A percentile compares a stretch with the other conserved stretches of the same genome.
Evolutionary conservation across 1,140 invertebrate genomes (phyloP).

Genomic region (Orchestia grillus): DNA sequence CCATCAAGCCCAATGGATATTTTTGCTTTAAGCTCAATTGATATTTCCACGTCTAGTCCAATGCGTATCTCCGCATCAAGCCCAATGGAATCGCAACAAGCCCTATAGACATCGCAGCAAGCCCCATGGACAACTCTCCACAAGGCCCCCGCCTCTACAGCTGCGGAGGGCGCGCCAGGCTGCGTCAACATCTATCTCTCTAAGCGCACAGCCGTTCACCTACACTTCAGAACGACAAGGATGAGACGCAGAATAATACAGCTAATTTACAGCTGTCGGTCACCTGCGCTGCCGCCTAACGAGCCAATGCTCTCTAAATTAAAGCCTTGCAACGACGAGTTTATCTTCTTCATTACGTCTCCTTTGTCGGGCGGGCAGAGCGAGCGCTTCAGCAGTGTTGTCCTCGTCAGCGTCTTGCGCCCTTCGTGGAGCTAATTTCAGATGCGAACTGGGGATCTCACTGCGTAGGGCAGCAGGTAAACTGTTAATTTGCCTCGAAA

Average conservation of each 20-base stretch:
- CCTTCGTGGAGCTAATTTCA: not conserved
- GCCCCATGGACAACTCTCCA: too few species aligned
- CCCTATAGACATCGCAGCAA: not conserved
- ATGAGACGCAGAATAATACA: conserved; percentile 33
- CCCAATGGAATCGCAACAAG: too few species aligned
- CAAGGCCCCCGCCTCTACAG: too few species aligned
- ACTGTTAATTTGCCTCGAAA: not conserved
- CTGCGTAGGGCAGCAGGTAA: not conserved
- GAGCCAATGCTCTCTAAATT: conserved; percentile 50
- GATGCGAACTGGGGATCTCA: not conserved
- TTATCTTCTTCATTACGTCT: conserved; percentile 35
- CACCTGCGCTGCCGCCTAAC: conserved; percentile 7
- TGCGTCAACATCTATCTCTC: not conserved
- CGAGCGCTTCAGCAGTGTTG: not conserved
- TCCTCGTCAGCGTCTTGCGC: not conserved
- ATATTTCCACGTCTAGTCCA: too few species aligned
- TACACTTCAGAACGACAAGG: not conserved
- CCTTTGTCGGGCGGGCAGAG: not conserved
- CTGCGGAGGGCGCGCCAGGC: not conserved
- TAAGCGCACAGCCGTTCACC: not conserved
- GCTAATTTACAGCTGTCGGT: conserved; percentile 47
- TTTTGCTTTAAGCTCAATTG: too few species aligned
- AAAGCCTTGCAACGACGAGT: conserved; percentile 41
- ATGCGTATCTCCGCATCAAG: too few species aligned
- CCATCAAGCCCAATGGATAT: too few species aligned